These are phyloP conservation scores for Mya arenaria DNA, from an alignment of 1,140 invertebrate genomes.

Conservation along the genomic window DNA sequence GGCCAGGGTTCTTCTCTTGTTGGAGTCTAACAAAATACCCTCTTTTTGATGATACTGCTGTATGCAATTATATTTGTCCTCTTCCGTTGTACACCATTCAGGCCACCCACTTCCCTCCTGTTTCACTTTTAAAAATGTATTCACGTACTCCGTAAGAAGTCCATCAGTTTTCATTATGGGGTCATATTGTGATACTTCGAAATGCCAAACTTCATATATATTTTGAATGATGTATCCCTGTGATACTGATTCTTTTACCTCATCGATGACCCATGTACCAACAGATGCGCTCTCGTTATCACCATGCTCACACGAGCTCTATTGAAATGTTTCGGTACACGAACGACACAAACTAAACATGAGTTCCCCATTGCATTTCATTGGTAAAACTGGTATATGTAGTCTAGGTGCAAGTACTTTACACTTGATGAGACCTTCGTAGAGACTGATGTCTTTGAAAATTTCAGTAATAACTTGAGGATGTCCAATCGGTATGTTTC, in stretches of 20 bases:
- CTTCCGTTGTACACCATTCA: constrained; percentile 37
- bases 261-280: constrained; percentile 17
- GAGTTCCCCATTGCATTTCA: constrained; percentile 18
- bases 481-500: constrained; percentile 30
- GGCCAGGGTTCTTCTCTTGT: constrained; percentile 76
- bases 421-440: constrained; percentile 47
- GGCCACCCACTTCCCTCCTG: constrained; percentile 64
- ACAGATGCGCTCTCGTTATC: constrained; percentile 9
- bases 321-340: constrained; percentile 9
- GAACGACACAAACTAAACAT: constrained; percentile 35
- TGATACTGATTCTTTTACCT: constrained; percentile 8
- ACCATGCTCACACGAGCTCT: constrained; percentile 23
- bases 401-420: constrained; percentile 38
- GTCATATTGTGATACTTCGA: constrained; percentile 13
- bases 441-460: constrained; percentile 1
- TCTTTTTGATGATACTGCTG: constrained; percentile 59
- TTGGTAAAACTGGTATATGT: constrained; percentile 34
- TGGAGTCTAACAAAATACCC: constrained; percentile 76
- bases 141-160: constrained; percentile 59
- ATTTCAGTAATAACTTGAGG: constrained; percentile 26
- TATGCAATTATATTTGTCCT: constrained; percentile 68
- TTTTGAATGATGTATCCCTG: constrained; percentile 18
- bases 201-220: constrained; percentile 51
- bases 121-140: constrained; percentile 66
- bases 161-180: background rate